Evolutionary conservation across 2,888 invertebrate species (phyloP), one percentile per base, ranked within the genome.

Genomic region (Parelbella ahira): DNA sequence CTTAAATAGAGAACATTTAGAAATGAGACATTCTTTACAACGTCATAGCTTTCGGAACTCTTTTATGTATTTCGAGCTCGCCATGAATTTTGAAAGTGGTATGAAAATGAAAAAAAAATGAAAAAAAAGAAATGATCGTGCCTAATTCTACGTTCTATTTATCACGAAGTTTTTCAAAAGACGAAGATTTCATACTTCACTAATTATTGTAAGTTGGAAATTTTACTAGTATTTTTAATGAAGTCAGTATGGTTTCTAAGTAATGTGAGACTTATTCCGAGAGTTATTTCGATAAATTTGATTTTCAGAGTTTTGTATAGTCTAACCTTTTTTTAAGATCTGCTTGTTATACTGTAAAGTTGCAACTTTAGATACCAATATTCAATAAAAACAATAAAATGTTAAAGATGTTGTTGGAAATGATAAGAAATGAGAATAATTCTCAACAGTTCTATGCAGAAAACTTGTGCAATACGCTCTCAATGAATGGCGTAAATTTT

Each of bases 151-250:
- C 29, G 20, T 32, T 6, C 30, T 38, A 38, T 24, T 38, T 38
- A 38, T 42, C n/a, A n/a, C n/a, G n/a, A n/a, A n/a, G n/a, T n/a
- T n/a, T n/a, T n/a, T n/a, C n/a, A n/a, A n/a, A n/a, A n/a, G n/a
- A n/a, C n/a, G n/a, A n/a, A n/a, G n/a, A n/a, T 38, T 44, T 44
- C 37, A 43, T 30, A 38, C 15, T 43, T 29, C 13, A 34, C 37
- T n/a, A n/a, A n/a, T n/a, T n/a, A n/a, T n/a, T n/a, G n/a, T 20
- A 47, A 37, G 41, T 41, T 43, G 18, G 45, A 27, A 45, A 47
- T 47, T 52, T 51, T 50, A 54, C 51, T 50, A 53, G 50, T 50
- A 46, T 53, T 54, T 53, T 52, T 56, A 51, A 53, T 56, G 49
- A 53, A 53, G 45, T 45, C 44, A 41, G 42, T 37, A n/a, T 4